These are phyloP conservation scores for Knipowitschia caucasica DNA, from an alignment of 2,797 vertebrate genomes.

Conservation along the genomic window DNA sequence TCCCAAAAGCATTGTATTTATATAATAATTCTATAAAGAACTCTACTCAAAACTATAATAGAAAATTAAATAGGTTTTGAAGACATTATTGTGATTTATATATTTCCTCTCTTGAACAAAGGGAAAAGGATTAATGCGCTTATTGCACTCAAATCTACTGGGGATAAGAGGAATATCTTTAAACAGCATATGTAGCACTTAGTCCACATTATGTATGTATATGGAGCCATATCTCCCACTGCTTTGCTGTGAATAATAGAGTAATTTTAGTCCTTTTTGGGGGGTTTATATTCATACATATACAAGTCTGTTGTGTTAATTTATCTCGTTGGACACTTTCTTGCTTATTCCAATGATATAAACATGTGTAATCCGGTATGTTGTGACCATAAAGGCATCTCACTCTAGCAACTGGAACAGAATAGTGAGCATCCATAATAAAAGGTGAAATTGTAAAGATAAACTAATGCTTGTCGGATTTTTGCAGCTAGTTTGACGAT, in stretches of 20 bases:
- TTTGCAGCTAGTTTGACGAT: too few species aligned
- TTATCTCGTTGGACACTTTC: too few species aligned
- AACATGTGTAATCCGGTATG: too few species aligned
- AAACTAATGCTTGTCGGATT: too few species aligned
- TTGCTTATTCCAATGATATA: too few species aligned
- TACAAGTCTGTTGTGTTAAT: too few species aligned
- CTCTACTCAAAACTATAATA: constrained; percentile 3
- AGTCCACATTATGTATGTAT: constrained; percentile 8
- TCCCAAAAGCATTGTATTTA: constrained; percentile 2
- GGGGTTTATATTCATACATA: too few species aligned
- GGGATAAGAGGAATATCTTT: constrained; percentile 2
- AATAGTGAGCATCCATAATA: too few species aligned
- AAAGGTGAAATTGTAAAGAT: too few species aligned
- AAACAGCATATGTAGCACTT: constrained; percentile 4
- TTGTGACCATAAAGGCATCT: too few species aligned
- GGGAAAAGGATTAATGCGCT: constrained; percentile 6
- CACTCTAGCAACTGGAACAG: too few species aligned
- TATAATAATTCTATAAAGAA: neutral
- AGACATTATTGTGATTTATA: neutral
- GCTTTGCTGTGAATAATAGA: constrained; percentile 10
- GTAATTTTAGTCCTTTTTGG: neutral
- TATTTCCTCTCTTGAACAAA: constrained; percentile 1
- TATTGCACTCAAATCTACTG: constrained; percentile 2
- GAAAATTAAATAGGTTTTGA: neutral
- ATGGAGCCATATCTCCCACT: neutral